Conservation (phyloP, 2,888 invertebrate genomes). For the Holacanthella duospinosa region DNA sequence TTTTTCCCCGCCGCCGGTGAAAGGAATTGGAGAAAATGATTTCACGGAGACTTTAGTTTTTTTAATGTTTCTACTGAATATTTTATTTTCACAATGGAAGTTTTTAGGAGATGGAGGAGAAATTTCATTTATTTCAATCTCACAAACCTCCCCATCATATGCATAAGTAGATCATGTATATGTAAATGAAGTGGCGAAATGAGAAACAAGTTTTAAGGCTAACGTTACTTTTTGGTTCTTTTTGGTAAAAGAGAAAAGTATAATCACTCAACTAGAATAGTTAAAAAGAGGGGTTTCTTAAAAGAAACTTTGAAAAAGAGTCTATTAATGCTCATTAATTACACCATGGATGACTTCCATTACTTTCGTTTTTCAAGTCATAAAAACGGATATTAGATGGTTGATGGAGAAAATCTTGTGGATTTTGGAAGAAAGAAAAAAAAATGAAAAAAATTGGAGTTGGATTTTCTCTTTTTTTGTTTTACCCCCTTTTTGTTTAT, state of each 20-base stretch:
- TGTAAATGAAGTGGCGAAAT: constrained; percentile 29
- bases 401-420: not conserved
- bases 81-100: not conserved
- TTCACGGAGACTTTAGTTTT: constrained; percentile 11
- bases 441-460: not conserved
- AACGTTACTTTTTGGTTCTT: not conserved
- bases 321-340: constrained; percentile 27
- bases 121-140: not conserved
- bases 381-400: too few relatives aligned
- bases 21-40: constrained; percentile 3
- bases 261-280: constrained; percentile 7
- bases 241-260: constrained; percentile 9
- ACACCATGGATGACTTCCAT: constrained; percentile 14
- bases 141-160: not conserved
- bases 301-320: constrained; percentile 11
- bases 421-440: not conserved
- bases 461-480: too few relatives aligned
- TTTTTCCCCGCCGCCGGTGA: not conserved
- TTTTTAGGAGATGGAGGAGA: not conserved
- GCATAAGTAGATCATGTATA: constrained; percentile 12
- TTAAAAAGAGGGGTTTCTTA: not conserved
- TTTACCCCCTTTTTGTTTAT: too few relatives aligned
- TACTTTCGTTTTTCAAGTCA: constrained; percentile 5
- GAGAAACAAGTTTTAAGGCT: constrained; percentile 10
- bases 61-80: constrained; percentile 7